Percentiles rank a stretch among this genome's conserved stretches.
Conservation (phyloP, 2,113 vertebrate species). For the Rhinogobius similis region DNA sequence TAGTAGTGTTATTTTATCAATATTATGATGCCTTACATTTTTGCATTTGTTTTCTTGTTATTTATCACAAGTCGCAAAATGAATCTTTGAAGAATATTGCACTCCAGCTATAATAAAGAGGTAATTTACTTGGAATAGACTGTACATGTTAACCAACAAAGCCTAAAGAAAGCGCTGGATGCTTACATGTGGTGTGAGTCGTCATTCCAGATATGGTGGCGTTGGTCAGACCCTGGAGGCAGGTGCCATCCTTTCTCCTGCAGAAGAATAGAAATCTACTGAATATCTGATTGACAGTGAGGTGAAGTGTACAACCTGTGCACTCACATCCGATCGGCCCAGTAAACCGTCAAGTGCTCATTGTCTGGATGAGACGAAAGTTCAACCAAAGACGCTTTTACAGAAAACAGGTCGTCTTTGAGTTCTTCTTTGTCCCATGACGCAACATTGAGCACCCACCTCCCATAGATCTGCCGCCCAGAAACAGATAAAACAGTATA, state of each 20-base stretch:
- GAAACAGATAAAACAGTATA: neutral
- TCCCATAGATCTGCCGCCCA: slow-evolving; percentile 66
- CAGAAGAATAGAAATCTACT: neutral
- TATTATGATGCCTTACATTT: too few relatives aligned
- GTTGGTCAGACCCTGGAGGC: slow-evolving; percentile 68
- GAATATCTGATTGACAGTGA: neutral
- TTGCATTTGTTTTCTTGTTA: too few relatives aligned
- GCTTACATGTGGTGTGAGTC: slow-evolving; percentile 63
- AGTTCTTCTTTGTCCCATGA: slow-evolving; percentile 58
- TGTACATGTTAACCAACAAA: neutral
- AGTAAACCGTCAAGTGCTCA: slow-evolving; percentile 58
- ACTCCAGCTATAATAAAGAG: neutral
- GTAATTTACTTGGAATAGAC: too few relatives aligned
- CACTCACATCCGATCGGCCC: slow-evolving; percentile 71
- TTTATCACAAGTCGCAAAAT: neutral
- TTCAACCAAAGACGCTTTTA: slow-evolving; percentile 70
- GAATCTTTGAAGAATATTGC: neutral
- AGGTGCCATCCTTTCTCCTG: slow-evolving; percentile 48
- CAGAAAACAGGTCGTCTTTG: slow-evolving; percentile 51
- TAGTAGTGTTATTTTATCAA: too few relatives aligned
- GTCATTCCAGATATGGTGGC: slow-evolving; percentile 65
- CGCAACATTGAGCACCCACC: slow-evolving; percentile 68
- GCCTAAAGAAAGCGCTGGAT: neutral
- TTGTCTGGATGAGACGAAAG: slow-evolving; percentile 57
- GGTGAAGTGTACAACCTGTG: neutral